Evolutionary conservation across 2,797 vertebrate genomes (phyloP), one percentile per base, ranked within the genome.

Genomic region (Acanthis flammea): DNA sequence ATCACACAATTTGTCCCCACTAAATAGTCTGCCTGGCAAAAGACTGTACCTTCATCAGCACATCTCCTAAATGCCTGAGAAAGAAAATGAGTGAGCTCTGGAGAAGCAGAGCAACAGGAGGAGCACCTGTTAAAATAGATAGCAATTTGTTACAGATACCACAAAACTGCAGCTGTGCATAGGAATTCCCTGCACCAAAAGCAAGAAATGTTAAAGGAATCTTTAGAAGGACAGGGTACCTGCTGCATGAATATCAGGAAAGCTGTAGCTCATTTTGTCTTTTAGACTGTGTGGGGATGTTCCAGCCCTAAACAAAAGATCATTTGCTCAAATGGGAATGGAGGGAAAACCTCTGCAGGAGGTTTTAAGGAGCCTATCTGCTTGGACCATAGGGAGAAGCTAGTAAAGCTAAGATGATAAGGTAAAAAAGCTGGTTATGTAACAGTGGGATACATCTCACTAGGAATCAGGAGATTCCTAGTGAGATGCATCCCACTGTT

Each of bases 121-220:
- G 41, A 94, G 35, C 92, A 93, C 74, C 74, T 97, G 93, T 90
- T 97, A 95, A 97, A 95, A 96, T 96, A 92, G 51, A 95, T 81
- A 54, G 42, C 93, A 90, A 87, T 92, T 94, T 95, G 84, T 93
- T 94, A 66, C 89, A 82, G 63, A 92, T 61, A 71, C 80, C 41
- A 67, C 67, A 71, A 92, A 90, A 76, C 55, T 84, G 92, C 94
- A 95, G 88, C 88, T 95, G 90, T 55, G 73, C 31, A n/a, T 57
- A 77, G 68, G 54, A 80, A 55, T 66, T 84, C 63, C 33, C 44
- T 5, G 0, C 19, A 65, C 47, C 10, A 7, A 75, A 88, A 62
- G 44, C 25, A 90, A 90, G 74, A 91, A 92, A 73, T 5, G 23
- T 58, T 80, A 30, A 63, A 76, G 75, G 91, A 71, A 18, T 37